Conservation (phyloP, 2,797 vertebrate genomes). For the Acrossocheilus wenchowensis region DNA sequence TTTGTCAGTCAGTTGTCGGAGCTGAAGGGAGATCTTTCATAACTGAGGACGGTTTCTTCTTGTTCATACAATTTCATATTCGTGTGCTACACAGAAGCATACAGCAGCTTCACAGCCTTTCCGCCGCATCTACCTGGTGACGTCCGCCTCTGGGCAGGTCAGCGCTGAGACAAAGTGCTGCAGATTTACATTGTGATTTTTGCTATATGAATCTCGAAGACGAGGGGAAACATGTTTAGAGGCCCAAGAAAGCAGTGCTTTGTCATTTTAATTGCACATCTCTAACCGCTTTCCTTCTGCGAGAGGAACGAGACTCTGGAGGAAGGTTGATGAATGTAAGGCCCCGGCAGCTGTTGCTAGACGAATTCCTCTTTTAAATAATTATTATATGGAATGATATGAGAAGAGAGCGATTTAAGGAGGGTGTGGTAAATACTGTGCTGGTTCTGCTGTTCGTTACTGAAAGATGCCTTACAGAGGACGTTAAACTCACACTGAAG, state of each 20-base stretch:
- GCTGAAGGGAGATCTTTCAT: background rate
- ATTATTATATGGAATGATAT: constrained; percentile 24
- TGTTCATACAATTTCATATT: background rate
- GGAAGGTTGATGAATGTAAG: constrained; percentile 57
- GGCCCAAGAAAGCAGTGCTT: constrained; percentile 36
- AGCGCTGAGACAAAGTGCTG: constrained; percentile 53
- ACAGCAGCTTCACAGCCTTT: constrained; percentile 35
- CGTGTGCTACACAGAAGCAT: background rate
- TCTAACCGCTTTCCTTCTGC: constrained; percentile 49
- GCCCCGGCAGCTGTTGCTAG: constrained; percentile 25
- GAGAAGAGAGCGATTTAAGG: constrained; percentile 9
- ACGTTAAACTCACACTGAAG: background rate
- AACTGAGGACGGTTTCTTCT: background rate
- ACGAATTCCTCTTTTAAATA: constrained; percentile 32
- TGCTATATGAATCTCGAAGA: constrained; percentile 54
- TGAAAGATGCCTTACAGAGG: background rate
- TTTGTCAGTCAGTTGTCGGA: background rate
- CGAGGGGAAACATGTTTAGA: constrained; percentile 41
- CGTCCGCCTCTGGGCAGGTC: constrained; percentile 50
- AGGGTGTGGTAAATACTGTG: background rate
- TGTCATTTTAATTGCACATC: constrained; percentile 65
- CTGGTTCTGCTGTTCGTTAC: too few relatives aligned
- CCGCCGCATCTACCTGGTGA: constrained; percentile 8
- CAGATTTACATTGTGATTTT: constrained; percentile 61
- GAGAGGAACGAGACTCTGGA: constrained; percentile 57